Conservation (phyloP, 1,140 invertebrate genomes). For the Oncopeltus fasciatus region DNA sequence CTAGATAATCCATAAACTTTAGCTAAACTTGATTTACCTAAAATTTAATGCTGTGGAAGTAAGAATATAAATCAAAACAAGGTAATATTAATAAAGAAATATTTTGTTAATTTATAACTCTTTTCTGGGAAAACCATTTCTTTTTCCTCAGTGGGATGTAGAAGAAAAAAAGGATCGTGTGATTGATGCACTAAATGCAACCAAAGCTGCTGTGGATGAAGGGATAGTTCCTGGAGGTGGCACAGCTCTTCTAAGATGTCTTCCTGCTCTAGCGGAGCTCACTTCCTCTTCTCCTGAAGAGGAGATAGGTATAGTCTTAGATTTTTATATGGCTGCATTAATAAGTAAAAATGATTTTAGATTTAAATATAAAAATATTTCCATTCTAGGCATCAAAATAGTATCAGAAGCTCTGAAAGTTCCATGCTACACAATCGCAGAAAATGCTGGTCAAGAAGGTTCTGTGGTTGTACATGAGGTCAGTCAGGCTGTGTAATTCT, state of each 20-base stretch:
- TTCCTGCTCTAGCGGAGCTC: conserved; percentile 38
- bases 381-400: conserved; percentile 37
- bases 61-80: no score
- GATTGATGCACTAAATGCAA: conserved; percentile 57
- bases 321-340: not conserved
- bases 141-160: conserved; percentile 34
- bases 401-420: conserved; percentile 46
- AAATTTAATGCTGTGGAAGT: no score
- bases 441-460: conserved; percentile 51
- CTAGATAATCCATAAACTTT: no score
- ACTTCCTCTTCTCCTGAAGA: conserved; percentile 45
- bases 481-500: no score
- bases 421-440: conserved; percentile 47
- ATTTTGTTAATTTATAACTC: no score
- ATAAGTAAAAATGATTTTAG: not conserved
- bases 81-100: no score
- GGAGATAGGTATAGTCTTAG: conserved; percentile 32
- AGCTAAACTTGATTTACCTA: no score
- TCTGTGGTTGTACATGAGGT: conserved; percentile 34
- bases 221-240: conserved; percentile 62
- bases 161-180: conserved; percentile 63
- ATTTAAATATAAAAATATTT: not conserved
- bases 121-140: no score
- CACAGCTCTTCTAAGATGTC: conserved; percentile 44
- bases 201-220: conserved; percentile 57